Base-by-base conservation (phyloP, 2,113 vertebrate species). In the Rhinichthys klamathensis region DNA sequence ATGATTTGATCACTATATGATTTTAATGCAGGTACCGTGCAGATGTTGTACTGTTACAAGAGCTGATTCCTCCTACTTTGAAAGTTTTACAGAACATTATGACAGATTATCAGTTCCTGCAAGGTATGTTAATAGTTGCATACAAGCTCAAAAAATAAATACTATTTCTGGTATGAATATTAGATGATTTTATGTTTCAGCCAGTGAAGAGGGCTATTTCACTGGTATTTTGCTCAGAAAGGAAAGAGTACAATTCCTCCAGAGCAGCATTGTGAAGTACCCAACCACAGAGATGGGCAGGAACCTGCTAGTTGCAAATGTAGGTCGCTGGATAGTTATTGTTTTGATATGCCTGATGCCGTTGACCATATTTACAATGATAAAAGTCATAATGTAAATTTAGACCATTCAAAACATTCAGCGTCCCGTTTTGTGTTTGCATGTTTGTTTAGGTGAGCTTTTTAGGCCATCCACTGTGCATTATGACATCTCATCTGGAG, bases 401-500 rank as follows among this genome's bases (percentile, higher is more conserved):
- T 21, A 38, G 1, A 69, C 6, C 12, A 44, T n/a, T 44, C 9
- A 72, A n/a, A 44, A 23, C 9, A 32, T 30, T 51, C 25, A 46
- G 3, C 30, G 23, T 61, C 1, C 56, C 32, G 3, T 61, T 18
- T 15, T 80, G 49, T 4, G 60, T 83, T 13, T 76, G 15, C 60
- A 32, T 65, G 9, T 8, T 18, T 21, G 4, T 44, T 6, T 86
- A 97, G 96, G 95, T 91, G 35, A 94, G 74, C 30, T 9, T 96
- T 54, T 93, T 87, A 69, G 96, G 95, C 32, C 94, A 91, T 74
- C 93, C 95, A 16, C 87, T 97, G 79, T 96, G 92, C 79, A 91
- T 97, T 72, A 96, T 97, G 96, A 97, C 95, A 4, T 96, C 96
- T 38, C 96, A 97, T 86, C 90, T 97, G 91, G 96, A 97, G 82